These are phyloP conservation scores for Eurypyga helias DNA, from an alignment of 2,113 vertebrate species.

Conservation along the genomic window DNA sequence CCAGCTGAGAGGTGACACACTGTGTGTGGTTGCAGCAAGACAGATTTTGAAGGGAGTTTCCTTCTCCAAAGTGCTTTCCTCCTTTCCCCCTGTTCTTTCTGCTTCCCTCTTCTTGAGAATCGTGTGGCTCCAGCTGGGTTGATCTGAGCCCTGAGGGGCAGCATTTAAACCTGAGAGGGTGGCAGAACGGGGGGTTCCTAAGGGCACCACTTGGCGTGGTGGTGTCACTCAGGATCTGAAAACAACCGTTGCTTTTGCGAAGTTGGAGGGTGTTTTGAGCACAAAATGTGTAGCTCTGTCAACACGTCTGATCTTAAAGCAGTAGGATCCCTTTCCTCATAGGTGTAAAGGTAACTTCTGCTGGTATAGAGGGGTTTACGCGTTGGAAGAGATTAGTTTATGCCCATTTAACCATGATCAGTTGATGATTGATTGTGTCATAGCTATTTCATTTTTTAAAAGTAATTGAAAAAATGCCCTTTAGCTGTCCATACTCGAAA, in stretches of 20 bases:
- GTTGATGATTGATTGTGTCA: neutral
- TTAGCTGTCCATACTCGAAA: neutral
- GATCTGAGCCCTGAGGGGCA: neutral
- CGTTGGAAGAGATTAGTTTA: neutral
- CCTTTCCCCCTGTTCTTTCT: neutral
- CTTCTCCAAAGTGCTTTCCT: neutral
- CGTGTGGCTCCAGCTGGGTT: accelerated
- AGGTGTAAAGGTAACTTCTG: neutral
- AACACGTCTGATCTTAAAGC: neutral
- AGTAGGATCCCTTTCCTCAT: neutral
- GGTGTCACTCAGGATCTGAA: neutral
- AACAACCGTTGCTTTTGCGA: neutral
- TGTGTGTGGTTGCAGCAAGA: neutral
- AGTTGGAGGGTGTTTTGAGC: neutral
- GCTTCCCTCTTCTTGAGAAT: neutral
- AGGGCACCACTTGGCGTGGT: accelerated
- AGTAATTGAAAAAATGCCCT: neutral
- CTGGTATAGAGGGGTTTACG: neutral
- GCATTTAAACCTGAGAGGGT: neutral
- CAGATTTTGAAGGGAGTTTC: neutral
- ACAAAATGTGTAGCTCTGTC: neutral
- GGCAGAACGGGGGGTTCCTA: neutral
- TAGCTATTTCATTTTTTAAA: neutral
- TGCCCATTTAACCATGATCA: neutral
- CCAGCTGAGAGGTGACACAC: neutral